Evolutionary conservation across 1,140 invertebrate species (phyloP).

Genomic region (Sinella curviseta): DNA sequence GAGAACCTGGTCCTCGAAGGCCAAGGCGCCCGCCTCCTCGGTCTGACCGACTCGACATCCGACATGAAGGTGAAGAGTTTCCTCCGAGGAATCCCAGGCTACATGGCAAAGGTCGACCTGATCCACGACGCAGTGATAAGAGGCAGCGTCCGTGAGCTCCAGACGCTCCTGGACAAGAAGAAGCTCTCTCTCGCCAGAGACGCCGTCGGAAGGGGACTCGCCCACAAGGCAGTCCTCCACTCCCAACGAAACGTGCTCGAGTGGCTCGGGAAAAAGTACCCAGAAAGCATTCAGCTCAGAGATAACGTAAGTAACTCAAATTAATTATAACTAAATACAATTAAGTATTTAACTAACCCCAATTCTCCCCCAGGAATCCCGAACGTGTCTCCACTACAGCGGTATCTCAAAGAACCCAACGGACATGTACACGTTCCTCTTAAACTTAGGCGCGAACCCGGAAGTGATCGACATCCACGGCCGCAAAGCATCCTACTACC

Average conservation of each 20-base stretch:
- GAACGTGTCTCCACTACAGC: slow-evolving; percentile 80
- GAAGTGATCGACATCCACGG: slow-evolving; percentile 66
- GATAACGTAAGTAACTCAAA: slow-evolving; percentile 67
- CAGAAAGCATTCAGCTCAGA: slow-evolving; percentile 68
- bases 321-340: not conserved
- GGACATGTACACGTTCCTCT: slow-evolving; percentile 65
- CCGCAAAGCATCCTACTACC: slow-evolving; percentile 65
- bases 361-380: slow-evolving; percentile 63
- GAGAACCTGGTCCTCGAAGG: slow-evolving; percentile 76
- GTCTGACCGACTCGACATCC: slow-evolving; percentile 50
- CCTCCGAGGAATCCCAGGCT: slow-evolving; percentile 65
- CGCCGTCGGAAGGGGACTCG: slow-evolving; percentile 68
- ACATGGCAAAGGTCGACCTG: slow-evolving; percentile 64
- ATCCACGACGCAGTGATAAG: slow-evolving; percentile 65
- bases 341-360: not conserved
- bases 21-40: slow-evolving; percentile 70
- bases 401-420: slow-evolving; percentile 65
- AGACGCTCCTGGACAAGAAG: slow-evolving; percentile 64
- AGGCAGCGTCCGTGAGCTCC: slow-evolving; percentile 66
- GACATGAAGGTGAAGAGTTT: slow-evolving; percentile 59
- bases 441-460: slow-evolving; percentile 67
- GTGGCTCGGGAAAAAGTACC: slow-evolving; percentile 74
- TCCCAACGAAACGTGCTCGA: slow-evolving; percentile 63
- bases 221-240: slow-evolving; percentile 78
- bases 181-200: slow-evolving; percentile 70